Base-by-base conservation (phyloP, 2,797 vertebrate genomes). In the Pagetopsis macropterus region DNA sequence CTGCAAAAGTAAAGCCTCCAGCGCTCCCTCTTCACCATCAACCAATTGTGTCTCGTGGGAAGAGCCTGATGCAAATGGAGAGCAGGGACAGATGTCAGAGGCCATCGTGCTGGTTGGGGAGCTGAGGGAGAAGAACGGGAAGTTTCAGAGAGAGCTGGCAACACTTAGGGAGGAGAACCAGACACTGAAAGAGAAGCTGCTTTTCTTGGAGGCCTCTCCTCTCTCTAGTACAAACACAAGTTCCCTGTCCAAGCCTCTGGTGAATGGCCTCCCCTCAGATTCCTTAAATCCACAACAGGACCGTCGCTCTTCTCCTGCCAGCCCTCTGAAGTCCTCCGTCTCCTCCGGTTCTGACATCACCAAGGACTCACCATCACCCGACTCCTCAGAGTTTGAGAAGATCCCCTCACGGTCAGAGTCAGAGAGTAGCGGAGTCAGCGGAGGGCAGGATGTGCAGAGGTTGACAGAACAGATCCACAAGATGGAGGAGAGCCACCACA, bases 401-500 rank as follows among this genome's bases (percentile, higher is more conserved):
- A 96, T 96, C 33, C 95, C 95, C 1, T 97, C 96, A 2, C 84
- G 93, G 70, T 96, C 96, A 0, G 86, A 94, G 4, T 98, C 96
- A 0, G 76, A 93, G 50, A 90, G 89, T 68, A 96, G 96, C 61
- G 92, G 92, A 62, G 90, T 91, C 23, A 90, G 86, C 45, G 88
- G 86, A 0, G 77, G 79, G 1, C 94, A 93, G 0, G 94, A 96
- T 65, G 84, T 95, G 65, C 96, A 95, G 0, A 96, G 94, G 56
- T 94, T 99, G 21, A 97, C 96, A 0, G 96, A 98, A 84, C 94
- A 94, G 87, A 98, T 99, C 79, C 96, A 97, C 19, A 96, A 96
- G 90, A 98, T 99, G 97, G 98, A 99, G 78, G 98, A 99, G 89
- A 98, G 92, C 73, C 97, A 99, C 49, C 98, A 99, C 83, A 98